Conservation (phyloP, 2,888 invertebrate species). For the Sycophila texana region DNA sequence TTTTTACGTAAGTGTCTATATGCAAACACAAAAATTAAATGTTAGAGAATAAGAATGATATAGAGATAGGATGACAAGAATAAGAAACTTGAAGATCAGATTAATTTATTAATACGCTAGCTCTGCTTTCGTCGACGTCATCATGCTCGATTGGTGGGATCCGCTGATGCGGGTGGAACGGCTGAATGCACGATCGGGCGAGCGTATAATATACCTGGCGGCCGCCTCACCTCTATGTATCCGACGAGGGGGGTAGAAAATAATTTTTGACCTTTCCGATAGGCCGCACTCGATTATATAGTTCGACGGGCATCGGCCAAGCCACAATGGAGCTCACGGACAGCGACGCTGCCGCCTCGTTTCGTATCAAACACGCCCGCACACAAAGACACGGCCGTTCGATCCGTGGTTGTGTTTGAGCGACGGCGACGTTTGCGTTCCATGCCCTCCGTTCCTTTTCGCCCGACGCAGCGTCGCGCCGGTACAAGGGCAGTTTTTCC, state of each 20-base stretch:
- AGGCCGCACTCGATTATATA: constrained; percentile 66
- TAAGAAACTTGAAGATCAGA: no score
- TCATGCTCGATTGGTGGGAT: constrained; percentile 53
- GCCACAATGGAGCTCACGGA: constrained; percentile 38
- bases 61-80: no score
- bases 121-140: constrained; percentile 30
- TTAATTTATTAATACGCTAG: no score
- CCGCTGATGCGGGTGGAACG: constrained; percentile 29
- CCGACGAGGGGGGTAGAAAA: constrained; percentile 61
- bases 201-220: constrained; percentile 25
- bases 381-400: neutral
- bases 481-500: neutral
- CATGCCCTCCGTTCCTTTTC: neutral
- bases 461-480: neutral
- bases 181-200: neutral
- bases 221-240: constrained; percentile 47
- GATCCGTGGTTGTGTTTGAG: constrained; percentile 4
- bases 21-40: no score
- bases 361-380: neutral
- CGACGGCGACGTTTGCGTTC: neutral
- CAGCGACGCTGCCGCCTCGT: constrained; percentile 4
- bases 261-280: constrained; percentile 72
- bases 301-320: constrained; percentile 53
- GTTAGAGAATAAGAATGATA: no score
- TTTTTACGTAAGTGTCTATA: no score